Base-by-base conservation (phyloP, 1,140 invertebrate species). In the Thaumatotibia leucotreta region DNA sequence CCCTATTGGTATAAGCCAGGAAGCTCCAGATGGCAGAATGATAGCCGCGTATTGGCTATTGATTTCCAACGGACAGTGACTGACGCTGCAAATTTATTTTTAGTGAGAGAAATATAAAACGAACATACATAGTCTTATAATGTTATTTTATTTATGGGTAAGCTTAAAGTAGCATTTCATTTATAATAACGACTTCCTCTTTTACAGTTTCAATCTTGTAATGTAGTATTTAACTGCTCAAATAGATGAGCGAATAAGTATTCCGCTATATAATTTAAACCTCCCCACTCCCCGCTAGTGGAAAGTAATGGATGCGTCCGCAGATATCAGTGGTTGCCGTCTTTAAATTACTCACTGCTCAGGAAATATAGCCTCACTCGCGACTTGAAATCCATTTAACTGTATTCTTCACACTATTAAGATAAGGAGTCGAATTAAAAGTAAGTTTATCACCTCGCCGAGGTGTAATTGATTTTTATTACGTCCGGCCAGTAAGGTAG, bases 21-120 rank as follows among this genome's bases (percentile, higher is more conserved):
- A 80, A 84, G 80, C 80, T 82, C 79, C 83, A 84, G 84, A 86
- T 89, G 84, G 83, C 79, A 83, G 85, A 86, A 87, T 89, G 80
- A 87, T 85, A 80, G 82, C 76, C 76, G 78, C 80, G 84, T 85
- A 86, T 86, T 83, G 82, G 73, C 70, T 85, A 88, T 88, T 82
- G 84, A 89, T 89, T 87, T 86, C 82, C 72, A 69, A 69, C 69
- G 72, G 75, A 81, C 76, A 76, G 33, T 78, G 68, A 77, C 75
- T 74, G 77, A 81, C 69, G 75, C 70, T 72, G 70, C 73, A 69
- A 77, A 80, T 83, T 82, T 83, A 84, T 84, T 81, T 77, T 72
- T 64, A 66, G 63, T 72, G 66, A 64, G 66, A 45, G 52, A 35
- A 69, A 24, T 17, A 22, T 58, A 58, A 58, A 58, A 14, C 5